Evolutionary conservation across 2,113 vertebrate genomes (phyloP), one percentile per base, ranked within the genome.

Genomic region (Stictonetta naevosa): DNA sequence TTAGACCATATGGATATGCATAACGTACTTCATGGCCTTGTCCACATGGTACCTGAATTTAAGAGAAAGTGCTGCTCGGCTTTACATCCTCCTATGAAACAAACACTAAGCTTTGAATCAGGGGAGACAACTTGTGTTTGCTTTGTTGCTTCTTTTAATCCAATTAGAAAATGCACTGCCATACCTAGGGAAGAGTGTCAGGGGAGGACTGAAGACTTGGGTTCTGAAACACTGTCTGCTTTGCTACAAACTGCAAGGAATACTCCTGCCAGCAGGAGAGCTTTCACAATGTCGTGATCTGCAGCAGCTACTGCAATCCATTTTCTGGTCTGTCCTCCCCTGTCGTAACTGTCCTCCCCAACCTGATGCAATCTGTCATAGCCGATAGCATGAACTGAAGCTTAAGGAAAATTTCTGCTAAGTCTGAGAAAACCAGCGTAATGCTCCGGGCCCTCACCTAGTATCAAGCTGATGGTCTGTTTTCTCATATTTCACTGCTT

Each of bases 71-170:
- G 48, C 77, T 90, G 42, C 68, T 88, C 29, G 56, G 55, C 46
- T 94, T 93, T 88, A 67, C 80, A 90, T 86, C 64, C 55, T 52
- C 6, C 55, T 74, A 87, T 19, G 77, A 88, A 92, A 78, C 50
- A 87, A 90, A 66, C 58, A 69, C 17, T 19, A 69, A 1, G 21
- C 36, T 92, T 90, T 95, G 68, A 88, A 50, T 1, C 4, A 6
- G 17, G 16, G 34, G 14, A 64, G 19, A 6, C 40, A 68, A 6
- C 26, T 36, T 44, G 52, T 13, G 42, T 40, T 92, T 84, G 31
- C 48, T 82, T 82, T 86, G 66, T 58, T 92, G 53, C 2, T 83
- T 38, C 20, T 90, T 50, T 20, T 10, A 81, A 68, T 68, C 69
- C 69, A 62, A 14, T 78, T 58, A 64, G 44, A 87, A 60, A 8